These are phyloP conservation scores for Hippocampus abdominalis DNA, from an alignment of 2,113 vertebrate genomes.

Conservation along the genomic window DNA sequence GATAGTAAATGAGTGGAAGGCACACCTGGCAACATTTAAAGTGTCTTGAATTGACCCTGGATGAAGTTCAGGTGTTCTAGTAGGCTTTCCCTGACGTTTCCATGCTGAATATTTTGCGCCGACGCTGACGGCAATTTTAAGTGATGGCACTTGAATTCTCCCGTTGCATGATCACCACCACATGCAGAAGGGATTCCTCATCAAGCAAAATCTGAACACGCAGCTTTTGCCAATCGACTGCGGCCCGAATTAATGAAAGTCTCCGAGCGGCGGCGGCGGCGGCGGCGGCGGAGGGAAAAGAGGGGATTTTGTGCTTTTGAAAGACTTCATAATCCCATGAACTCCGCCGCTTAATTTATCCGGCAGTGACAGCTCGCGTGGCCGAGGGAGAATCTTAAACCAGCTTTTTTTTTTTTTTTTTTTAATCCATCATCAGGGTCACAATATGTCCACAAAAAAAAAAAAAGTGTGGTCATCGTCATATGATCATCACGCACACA, in stretches of 20 bases:
- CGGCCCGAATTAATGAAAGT: constrained; percentile 4
- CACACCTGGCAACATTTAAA: too few relatives aligned
- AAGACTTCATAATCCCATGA: constrained; percentile 44
- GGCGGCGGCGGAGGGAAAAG: constrained; percentile 34
- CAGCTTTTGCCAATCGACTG: not conserved
- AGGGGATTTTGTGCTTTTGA: constrained; percentile 23
- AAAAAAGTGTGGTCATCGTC: not conserved
- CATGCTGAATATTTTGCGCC: too few relatives aligned
- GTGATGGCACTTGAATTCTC: too few relatives aligned
- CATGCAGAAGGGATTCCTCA: not conserved
- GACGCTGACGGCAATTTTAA: too few relatives aligned
- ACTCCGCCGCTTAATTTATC: constrained; percentile 33
- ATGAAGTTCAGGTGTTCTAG: not conserved
- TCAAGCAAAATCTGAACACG: not conserved
- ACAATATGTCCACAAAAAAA: not conserved
- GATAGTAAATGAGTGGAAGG: too few relatives aligned
- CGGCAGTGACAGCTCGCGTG: constrained; percentile 30
- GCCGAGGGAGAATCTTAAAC: constrained; percentile 14
- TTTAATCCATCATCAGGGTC: not conserved
- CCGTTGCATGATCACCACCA: too few relatives aligned
- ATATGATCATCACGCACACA: not conserved
- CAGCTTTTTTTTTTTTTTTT: not conserved
- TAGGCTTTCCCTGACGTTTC: not conserved
- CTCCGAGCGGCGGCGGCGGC: constrained; percentile 30
- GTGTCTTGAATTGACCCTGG: too few relatives aligned